Conservation (phyloP, 2,888 invertebrate genomes). For the Lasioglossum zephyrum region DNA sequence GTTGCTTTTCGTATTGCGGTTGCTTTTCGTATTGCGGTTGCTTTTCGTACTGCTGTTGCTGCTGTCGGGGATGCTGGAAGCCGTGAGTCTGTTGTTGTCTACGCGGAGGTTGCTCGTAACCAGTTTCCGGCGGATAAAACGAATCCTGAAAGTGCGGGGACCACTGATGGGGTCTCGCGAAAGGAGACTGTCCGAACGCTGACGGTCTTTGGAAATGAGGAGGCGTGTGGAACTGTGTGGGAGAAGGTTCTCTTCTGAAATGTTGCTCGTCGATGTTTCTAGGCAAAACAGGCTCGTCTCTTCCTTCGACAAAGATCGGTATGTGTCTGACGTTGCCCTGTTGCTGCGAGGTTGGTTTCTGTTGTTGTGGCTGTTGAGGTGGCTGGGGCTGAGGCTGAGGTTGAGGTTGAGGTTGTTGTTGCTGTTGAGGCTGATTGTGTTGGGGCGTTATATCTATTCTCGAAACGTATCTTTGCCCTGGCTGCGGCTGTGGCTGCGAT, state of each 20-base stretch:
- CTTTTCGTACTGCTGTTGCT: conserved; percentile 21
- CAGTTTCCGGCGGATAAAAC: conserved; percentile 85
- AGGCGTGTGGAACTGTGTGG: conserved; percentile 64
- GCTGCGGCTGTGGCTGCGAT: conserved; percentile 32
- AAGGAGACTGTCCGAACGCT: conserved; percentile 84
- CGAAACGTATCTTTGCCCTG: not conserved
- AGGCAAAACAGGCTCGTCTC: conserved; percentile 91
- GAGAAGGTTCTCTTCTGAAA: conserved; percentile 48
- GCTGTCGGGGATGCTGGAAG: conserved; percentile 69
- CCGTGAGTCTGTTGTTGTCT: conserved; percentile 78
- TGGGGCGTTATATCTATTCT: not conserved
- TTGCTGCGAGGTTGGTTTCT: conserved; percentile 55
- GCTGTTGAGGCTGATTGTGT: not conserved
- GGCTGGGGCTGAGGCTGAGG: not conserved
- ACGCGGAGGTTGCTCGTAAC: conserved; percentile 80
- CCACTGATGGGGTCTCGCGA: conserved; percentile 83
- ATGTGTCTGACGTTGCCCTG: conserved; percentile 90
- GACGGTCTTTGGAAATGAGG: conserved; percentile 80
- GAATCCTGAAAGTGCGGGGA: conserved; percentile 85
- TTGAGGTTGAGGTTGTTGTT: not conserved
- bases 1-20: conserved; percentile 24
- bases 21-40: conserved; percentile 38
- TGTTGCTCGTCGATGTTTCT: conserved; percentile 85
- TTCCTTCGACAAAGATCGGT: conserved; percentile 94
- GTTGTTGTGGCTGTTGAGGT: conserved; percentile 54